Evolutionary conservation across 2,113 vertebrate species (phyloP).

Genomic region (Progne subis): DNA sequence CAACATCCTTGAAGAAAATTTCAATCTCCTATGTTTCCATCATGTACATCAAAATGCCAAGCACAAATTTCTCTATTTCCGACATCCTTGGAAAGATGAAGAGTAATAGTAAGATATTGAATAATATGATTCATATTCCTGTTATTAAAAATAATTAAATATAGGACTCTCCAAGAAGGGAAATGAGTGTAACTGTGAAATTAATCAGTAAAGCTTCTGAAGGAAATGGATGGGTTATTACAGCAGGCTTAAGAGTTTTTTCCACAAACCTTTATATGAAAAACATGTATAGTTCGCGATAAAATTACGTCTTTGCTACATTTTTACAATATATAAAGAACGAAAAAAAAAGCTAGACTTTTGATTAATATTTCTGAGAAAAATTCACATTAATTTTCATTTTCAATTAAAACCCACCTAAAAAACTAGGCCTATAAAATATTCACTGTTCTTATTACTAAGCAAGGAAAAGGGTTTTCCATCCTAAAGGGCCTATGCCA

Average conservation of each 20-base stretch:
- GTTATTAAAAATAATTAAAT: slow-evolving; percentile 52
- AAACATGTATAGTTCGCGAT: neutral
- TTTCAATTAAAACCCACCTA: neutral
- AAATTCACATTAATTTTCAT: neutral
- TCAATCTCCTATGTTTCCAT: neutral
- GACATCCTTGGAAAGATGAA: neutral
- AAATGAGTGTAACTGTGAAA: slow-evolving; percentile 24
- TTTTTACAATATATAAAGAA: neutral
- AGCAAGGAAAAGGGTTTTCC: neutral
- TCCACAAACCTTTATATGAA: neutral
- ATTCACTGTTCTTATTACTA: neutral
- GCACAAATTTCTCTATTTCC: neutral
- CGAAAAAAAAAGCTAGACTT: neutral
- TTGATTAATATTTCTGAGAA: neutral
- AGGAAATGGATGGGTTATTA: neutral
- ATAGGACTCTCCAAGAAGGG: neutral
- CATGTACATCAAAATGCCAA: neutral
- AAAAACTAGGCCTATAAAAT: neutral
- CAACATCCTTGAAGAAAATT: neutral
- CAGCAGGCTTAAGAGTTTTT: neutral
- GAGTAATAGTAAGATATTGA: neutral
- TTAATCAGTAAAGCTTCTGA: slow-evolving; percentile 29
- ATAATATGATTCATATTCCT: slow-evolving; percentile 4
- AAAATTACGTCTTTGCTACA: neutral
- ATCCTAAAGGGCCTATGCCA: neutral